Evolutionary conservation across 2,888 invertebrate genomes (phyloP), one percentile per base, ranked within the genome.

Genomic region (Oscheius sp.): DNA sequence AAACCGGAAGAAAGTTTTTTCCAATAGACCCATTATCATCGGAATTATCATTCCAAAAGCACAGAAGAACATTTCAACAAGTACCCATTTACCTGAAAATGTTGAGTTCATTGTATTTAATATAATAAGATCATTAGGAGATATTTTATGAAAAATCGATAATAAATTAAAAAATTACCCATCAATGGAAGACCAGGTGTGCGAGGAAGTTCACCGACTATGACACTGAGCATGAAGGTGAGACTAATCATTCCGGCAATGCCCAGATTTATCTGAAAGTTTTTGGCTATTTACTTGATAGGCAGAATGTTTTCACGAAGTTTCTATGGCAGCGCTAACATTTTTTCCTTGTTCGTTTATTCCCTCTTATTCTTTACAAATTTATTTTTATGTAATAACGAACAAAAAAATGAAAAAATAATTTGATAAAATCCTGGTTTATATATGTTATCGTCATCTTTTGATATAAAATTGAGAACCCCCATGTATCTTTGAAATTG

Each of bases 191-290:
- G 22, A 17, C 47, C 24, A 3, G 47, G 47, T 9, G 47, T 47
- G 12, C 47, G 20, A 24, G 47, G 47, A 9, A 47, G 47, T 47
- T 47, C 47, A 17, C 54, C 54, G 4, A 57, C 57, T 8, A 57
- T 57, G 41, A 57, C 44, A 28, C 57, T 57, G 20, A 57, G 24
- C 57, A 57, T 38, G 41, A 57, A 57, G 17, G 57, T 44, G 8
- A 57, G 41, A 24, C 57, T 44, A 44, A 57, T 33, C 12, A 57
- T 8, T 9, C 57, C 44, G 41, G 57, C 44, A 0, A 57, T 38
- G 14, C 57, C 57, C 8, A 57, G 38, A n/a, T 57, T 57, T 38
- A 57, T 22, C 57, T 57, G 57, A 38, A 57, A 38, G 30, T n/a
- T 47, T 36, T 36, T 9, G 14, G 14, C n/a, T n/a, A n/a, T n/a